Conservation (phyloP, 2,113 vertebrate genomes). For the Podiceps cristatus region DNA sequence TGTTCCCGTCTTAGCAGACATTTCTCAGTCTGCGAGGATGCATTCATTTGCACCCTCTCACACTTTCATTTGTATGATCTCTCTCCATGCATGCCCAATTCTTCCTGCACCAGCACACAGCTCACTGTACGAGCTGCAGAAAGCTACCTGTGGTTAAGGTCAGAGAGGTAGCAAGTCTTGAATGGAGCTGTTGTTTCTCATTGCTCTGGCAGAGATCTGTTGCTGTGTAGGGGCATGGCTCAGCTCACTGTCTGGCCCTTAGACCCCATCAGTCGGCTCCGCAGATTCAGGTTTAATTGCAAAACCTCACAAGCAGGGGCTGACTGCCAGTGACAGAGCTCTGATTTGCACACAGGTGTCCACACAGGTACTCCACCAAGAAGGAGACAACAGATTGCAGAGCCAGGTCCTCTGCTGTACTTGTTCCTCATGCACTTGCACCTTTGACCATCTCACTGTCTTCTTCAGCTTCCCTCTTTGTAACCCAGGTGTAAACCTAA, state of each 20-base stretch:
- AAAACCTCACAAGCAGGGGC: background rate
- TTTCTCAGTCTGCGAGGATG: background rate
- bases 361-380: too few species aligned
- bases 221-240: background rate
- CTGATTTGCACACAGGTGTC: too few species aligned
- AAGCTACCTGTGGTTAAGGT: background rate
- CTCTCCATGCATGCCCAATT: background rate
- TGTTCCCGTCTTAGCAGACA: background rate
- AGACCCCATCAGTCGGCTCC: background rate
- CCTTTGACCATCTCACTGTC: background rate
- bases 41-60: background rate
- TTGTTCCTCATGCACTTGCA: background rate
- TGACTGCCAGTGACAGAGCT: background rate
- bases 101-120: background rate
- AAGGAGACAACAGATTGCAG: background rate
- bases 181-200: background rate
- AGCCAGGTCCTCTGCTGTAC: background rate
- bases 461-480: background rate
- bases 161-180: background rate
- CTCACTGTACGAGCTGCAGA: background rate
- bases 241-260: background rate
- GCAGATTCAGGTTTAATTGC: background rate
- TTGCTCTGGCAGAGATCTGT: background rate
- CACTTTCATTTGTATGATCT: background rate
- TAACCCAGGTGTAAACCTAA: too few species aligned